Percentiles rank a stretch among this genome's conserved stretches.
Conservation (phyloP, 2,113 vertebrate genomes). For the human region DNA sequence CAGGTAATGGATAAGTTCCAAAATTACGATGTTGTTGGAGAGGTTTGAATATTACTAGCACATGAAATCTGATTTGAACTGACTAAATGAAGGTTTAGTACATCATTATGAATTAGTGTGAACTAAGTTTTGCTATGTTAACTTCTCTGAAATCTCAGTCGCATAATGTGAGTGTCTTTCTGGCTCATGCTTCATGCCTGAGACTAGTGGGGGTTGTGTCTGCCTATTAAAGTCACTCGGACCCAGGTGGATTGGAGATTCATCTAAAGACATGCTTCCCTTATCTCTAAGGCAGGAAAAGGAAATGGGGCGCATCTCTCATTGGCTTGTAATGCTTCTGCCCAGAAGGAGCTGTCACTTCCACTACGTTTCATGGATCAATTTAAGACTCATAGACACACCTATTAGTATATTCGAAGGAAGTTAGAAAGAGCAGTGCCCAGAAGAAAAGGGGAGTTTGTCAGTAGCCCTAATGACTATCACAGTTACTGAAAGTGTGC, state of each 20-base stretch:
- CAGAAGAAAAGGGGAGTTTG: background rate
- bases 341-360: background rate
- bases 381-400: background rate
- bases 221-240: background rate
- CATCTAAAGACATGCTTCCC: background rate
- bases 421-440: background rate
- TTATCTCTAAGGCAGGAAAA: background rate
- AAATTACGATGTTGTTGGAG: background rate
- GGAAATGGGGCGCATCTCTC: background rate
- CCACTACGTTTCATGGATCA: background rate
- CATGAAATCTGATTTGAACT: background rate
- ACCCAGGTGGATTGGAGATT: background rate
- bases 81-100: background rate
- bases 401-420: background rate
- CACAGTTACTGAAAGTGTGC: background rate
- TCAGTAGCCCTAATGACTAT: background rate
- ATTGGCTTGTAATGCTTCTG: background rate
- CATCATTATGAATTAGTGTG: background rate
- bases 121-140: background rate
- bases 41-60: background rate
- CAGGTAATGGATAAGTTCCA: background rate
- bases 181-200: background rate
- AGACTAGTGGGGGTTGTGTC: background rate
- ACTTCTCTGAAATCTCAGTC: background rate
- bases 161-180: background rate